Conservation (phyloP, 2,113 vertebrate genomes). For the Sylvia atricapilla region DNA sequence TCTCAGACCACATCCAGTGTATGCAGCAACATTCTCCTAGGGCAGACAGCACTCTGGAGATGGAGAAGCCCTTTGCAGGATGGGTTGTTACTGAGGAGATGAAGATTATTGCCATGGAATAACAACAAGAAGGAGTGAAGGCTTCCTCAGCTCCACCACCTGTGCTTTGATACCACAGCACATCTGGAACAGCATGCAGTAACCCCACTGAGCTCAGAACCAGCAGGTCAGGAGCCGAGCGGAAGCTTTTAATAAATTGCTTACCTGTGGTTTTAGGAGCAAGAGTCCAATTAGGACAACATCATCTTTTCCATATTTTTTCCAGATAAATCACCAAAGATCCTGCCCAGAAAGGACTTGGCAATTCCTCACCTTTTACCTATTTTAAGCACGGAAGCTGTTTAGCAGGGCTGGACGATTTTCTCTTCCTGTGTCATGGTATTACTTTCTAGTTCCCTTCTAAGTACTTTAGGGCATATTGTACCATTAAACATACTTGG, state of each 20-base stretch:
- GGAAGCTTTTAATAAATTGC: constrained; percentile 59
- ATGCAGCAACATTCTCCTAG: constrained; percentile 8
- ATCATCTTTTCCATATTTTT: constrained; percentile 10
- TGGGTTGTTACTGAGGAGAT: neutral
- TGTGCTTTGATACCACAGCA: constrained; percentile 47
- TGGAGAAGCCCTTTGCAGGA: neutral
- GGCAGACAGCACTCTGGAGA: neutral
- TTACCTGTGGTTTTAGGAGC: constrained; percentile 52
- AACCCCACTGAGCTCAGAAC: constrained; percentile 55
- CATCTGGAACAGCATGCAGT: constrained; percentile 41
- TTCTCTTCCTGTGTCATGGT: constrained; percentile 46
- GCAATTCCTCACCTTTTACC: constrained; percentile 33
- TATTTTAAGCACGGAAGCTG: constrained; percentile 46
- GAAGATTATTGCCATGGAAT: neutral
- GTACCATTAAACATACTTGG: constrained; percentile 33
- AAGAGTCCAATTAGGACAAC: constrained; percentile 25
- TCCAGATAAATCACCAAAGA: neutral
- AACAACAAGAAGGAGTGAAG: neutral
- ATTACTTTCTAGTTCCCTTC: constrained; percentile 60
- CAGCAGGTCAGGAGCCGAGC: constrained; percentile 38
- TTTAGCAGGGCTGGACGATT: constrained; percentile 1
- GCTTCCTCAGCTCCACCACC: constrained; percentile 13
- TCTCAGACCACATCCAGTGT: neutral
- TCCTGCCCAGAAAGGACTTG: constrained; percentile 16
- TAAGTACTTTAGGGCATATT: constrained; percentile 42